Evolutionary conservation across 1,140 invertebrate species (phyloP).

Genomic region (Medauroidea extradentata): DNA sequence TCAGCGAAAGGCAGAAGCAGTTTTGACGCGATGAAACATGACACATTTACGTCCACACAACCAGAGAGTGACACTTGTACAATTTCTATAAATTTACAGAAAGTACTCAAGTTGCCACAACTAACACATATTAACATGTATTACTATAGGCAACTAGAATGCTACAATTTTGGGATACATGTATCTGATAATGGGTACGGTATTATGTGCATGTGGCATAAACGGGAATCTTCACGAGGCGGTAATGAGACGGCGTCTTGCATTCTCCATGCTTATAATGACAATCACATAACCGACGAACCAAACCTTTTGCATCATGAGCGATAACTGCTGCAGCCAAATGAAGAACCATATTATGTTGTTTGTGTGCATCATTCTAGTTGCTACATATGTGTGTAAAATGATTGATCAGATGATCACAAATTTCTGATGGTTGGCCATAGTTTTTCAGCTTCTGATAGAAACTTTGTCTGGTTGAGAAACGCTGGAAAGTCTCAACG

Average conservation of each 20-base stretch:
- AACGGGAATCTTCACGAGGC: too few species aligned
- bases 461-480: slow-evolving; percentile 20
- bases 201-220: too few species aligned
- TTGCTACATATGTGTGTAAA: slow-evolving; percentile 11
- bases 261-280: not conserved
- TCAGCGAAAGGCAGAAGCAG: slow-evolving; percentile 14
- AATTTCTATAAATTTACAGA: slow-evolving; percentile 20
- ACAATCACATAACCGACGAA: not conserved
- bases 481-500: slow-evolving; percentile 15
- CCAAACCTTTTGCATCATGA: slow-evolving; percentile 15
- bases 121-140: slow-evolving; percentile 25
- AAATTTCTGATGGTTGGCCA: slow-evolving; percentile 22
- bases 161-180: slow-evolving; percentile 20
- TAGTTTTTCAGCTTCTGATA: slow-evolving; percentile 16
- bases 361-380: slow-evolving; percentile 16
- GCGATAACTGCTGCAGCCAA: slow-evolving; percentile 23
- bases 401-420: slow-evolving; percentile 18
- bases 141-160: slow-evolving; percentile 21
- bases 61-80: slow-evolving; percentile 11
- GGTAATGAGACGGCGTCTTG: too few species aligned
- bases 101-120: slow-evolving; percentile 22
- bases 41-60: too few species aligned
- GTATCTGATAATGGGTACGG: not conserved
- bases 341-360: slow-evolving; percentile 24
- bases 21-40: not conserved